These are phyloP conservation scores for Pseudochromis fuscus DNA, from an alignment of 2,797 vertebrate species.

Conservation along the genomic window DNA sequence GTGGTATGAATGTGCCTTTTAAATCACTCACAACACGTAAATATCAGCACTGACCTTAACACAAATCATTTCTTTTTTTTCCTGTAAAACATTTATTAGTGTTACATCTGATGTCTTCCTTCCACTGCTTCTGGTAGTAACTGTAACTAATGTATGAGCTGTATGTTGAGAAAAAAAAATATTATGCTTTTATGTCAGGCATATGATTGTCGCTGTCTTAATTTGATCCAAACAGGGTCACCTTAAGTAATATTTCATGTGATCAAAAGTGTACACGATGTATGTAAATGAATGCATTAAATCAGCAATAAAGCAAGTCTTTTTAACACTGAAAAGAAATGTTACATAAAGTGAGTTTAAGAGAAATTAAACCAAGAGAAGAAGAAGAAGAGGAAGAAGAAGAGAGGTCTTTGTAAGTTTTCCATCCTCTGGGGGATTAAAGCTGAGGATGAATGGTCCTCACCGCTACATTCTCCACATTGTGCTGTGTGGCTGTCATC, in stretches of 20 bases:
- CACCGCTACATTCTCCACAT: slow-evolving; percentile 52
- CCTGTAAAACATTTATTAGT: slow-evolving; percentile 50
- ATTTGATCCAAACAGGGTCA: slow-evolving; percentile 58
- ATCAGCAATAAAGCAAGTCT: slow-evolving; percentile 80
- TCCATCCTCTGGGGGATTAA: slow-evolving; percentile 35
- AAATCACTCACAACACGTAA: slow-evolving; percentile 44
- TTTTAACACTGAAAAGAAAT: slow-evolving; percentile 57
- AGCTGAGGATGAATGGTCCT: slow-evolving; percentile 23
- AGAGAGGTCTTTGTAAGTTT: background rate
- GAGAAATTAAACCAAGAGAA: background rate
- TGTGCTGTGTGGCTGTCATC: slow-evolving; percentile 44
- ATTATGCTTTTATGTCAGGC: slow-evolving; percentile 59
- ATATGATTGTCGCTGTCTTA: slow-evolving; percentile 65
- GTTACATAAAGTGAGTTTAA: slow-evolving; percentile 13
- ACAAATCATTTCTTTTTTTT: slow-evolving; percentile 58
- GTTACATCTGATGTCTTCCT: slow-evolving; percentile 65
- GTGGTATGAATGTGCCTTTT: slow-evolving; percentile 80
- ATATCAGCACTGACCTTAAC: slow-evolving; percentile 60
- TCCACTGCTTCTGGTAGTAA: slow-evolving; percentile 65
- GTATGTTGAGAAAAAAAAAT: slow-evolving; percentile 39
- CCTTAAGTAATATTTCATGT: slow-evolving; percentile 56
- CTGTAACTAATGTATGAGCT: slow-evolving; percentile 57
- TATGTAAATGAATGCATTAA: slow-evolving; percentile 73
- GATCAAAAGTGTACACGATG: slow-evolving; percentile 61
- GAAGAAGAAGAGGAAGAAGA: background rate